phyloP scores from a whole-genome alignment of 2,888 invertebrate genomes.

The Teinopalpus imperialis region DNA sequence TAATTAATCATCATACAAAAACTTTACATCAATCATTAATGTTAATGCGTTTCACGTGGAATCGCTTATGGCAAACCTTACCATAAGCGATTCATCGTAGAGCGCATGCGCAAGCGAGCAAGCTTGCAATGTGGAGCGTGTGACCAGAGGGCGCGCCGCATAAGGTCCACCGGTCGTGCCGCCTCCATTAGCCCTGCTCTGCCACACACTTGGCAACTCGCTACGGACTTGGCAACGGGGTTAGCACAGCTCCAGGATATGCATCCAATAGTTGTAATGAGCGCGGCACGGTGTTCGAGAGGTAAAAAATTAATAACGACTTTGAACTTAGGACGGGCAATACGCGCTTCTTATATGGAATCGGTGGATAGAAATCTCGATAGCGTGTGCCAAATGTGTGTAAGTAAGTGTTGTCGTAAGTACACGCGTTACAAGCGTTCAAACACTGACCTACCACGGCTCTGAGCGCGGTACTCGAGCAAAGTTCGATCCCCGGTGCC shows the following conservation, averaged over 20 bases:
- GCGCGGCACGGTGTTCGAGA: background rate
- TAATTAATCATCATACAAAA: slow-evolving; percentile 9
- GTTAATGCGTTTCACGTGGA: too few species aligned
- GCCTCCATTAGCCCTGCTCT: slow-evolving; percentile 14
- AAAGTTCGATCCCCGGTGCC: too few species aligned
- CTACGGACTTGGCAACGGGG: background rate
- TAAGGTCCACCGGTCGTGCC: slow-evolving; percentile 40
- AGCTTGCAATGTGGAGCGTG: slow-evolving; percentile 55
- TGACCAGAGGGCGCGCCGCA: slow-evolving; percentile 41
- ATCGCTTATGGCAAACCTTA: too few species aligned
- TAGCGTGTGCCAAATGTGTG: too few species aligned
- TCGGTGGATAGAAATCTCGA: too few species aligned
- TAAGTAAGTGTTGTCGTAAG: too few species aligned
- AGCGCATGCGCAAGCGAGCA: slow-evolving; percentile 23
- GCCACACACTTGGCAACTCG: slow-evolving; percentile 9
- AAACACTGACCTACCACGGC: too few species aligned
- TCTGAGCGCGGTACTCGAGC: too few species aligned
- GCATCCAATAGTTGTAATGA: slow-evolving; percentile 10
- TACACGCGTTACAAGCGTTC: too few species aligned
- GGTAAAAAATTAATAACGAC: too few species aligned
- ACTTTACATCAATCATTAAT: slow-evolving; percentile 1
- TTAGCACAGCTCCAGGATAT: slow-evolving; percentile 10
- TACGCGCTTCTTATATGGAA: too few species aligned
- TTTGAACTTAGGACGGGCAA: too few species aligned
- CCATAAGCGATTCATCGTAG: slow-evolving; percentile 11